These are phyloP conservation scores for Spialia ferax DNA, from an alignment of 2,888 invertebrate genomes.

Conservation along the genomic window DNA sequence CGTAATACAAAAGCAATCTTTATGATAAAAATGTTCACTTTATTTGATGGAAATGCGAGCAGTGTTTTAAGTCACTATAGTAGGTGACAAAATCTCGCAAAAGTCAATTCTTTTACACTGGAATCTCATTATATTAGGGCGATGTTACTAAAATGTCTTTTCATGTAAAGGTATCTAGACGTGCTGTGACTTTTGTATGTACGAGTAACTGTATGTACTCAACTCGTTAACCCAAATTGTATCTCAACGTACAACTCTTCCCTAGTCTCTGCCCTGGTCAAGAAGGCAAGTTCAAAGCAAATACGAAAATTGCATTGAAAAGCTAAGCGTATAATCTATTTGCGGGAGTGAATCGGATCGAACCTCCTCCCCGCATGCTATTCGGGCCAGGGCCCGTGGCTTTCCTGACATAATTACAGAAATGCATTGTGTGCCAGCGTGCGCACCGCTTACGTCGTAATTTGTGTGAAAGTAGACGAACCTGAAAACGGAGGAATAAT, in stretches of 20 bases:
- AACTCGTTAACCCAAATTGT: not conserved
- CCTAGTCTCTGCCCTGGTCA: not conserved
- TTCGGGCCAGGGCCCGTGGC: slow-evolving; percentile 55
- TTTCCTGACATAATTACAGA: slow-evolving; percentile 77
- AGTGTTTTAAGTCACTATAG: not conserved
- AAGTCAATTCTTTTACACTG: not conserved
- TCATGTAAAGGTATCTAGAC: no score
- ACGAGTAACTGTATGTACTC: not conserved
- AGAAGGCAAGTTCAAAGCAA: slow-evolving; percentile 10
- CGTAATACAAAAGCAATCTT: no score
- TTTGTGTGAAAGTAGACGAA: slow-evolving; percentile 67
- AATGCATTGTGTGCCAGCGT: slow-evolving; percentile 75
- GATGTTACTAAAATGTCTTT: no score
- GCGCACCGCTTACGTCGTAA: slow-evolving; percentile 68
- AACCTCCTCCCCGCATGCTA: slow-evolving; percentile 15
- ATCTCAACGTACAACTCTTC: not conserved
- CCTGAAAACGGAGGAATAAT: slow-evolving; percentile 58
- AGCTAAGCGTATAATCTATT: slow-evolving; percentile 29
- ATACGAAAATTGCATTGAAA: slow-evolving; percentile 20
- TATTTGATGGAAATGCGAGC: not conserved
- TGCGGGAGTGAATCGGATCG: slow-evolving; percentile 17
- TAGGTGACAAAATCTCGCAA: not conserved
- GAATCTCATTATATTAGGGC: not conserved
- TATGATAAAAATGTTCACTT: no score
- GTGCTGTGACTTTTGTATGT: not conserved